A percentile compares a stretch with the other conserved stretches of the same genome.
Evolutionary conservation across 2,888 invertebrate genomes (phyloP).

Genomic region (Andrena marginata): DNA sequence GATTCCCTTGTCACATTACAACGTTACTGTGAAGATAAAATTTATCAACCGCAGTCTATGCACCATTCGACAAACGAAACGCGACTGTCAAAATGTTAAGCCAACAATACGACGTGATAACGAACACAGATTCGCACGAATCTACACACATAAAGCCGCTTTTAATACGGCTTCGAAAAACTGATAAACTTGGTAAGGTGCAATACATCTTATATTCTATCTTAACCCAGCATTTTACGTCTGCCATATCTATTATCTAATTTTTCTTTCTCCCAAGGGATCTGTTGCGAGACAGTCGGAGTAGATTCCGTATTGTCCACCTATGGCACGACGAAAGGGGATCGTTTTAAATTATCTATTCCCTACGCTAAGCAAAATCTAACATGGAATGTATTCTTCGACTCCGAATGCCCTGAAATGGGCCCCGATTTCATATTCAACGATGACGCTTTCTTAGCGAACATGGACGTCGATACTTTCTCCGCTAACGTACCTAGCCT

Average conservation of each 20-base stretch:
- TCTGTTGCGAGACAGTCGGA: conserved; percentile 64
- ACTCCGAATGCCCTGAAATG: conserved; percentile 87
- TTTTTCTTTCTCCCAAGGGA: conserved; percentile 60
- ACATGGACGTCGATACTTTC: conserved; percentile 87
- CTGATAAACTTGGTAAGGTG: conserved; percentile 66
- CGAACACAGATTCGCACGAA: conserved; percentile 49
- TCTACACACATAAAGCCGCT: conserved; percentile 64
- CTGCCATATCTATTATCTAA: conserved; percentile 7
- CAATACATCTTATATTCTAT: neutral
- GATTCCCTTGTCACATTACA: neutral
- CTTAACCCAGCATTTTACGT: neutral
- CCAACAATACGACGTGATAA: conserved; percentile 58
- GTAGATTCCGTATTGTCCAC: conserved; percentile 64
- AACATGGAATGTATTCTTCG: conserved; percentile 91
- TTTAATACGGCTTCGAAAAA: conserved; percentile 62
- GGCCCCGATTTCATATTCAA: conserved; percentile 92
- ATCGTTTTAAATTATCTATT: conserved; percentile 88
- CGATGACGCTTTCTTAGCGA: conserved; percentile 88
- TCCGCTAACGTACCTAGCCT: conserved; percentile 87
- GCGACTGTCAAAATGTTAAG: conserved; percentile 63
- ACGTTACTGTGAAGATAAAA: neutral
- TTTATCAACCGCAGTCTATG: neutral
- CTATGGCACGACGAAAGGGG: conserved; percentile 80
- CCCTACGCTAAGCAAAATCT: conserved; percentile 90
- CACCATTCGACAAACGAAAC: neutral